Evolutionary conservation across 2,888 invertebrate species (phyloP).

Genomic region (Hemicrepidius hirtus): DNA sequence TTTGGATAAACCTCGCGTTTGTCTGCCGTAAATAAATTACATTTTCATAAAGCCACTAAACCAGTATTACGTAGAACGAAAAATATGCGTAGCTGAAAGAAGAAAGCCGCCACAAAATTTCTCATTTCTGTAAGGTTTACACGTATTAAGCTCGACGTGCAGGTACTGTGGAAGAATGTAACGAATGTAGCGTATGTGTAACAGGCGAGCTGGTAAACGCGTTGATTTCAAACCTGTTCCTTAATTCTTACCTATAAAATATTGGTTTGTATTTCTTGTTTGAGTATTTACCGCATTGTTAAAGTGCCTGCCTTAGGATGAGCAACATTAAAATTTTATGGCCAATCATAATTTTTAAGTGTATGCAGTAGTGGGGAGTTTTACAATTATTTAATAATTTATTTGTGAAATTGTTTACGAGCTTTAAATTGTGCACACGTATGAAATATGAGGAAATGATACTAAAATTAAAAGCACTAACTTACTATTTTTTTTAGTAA

Average conservation of each 20-base stretch:
- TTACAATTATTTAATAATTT: too few relatives aligned
- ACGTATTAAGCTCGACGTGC: constrained; percentile 14
- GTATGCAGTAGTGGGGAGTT: too few relatives aligned
- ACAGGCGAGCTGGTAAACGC: not conserved
- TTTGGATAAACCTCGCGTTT: constrained; percentile 9
- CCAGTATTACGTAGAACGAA: constrained; percentile 20
- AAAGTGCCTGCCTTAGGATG: not conserved
- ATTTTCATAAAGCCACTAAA: constrained; percentile 18
- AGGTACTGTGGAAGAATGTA: constrained; percentile 1
- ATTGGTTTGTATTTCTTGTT: constrained; percentile 3
- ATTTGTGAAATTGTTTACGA: too few relatives aligned
- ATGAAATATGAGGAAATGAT: too few relatives aligned
- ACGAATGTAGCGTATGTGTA: constrained; percentile 11
- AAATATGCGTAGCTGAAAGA: constrained; percentile 19
- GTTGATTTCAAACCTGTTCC: constrained; percentile 15
- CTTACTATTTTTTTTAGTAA: too few relatives aligned
- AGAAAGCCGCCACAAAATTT: constrained; percentile 13
- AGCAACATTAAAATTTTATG: too few relatives aligned
- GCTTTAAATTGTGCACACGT: too few relatives aligned
- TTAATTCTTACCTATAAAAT: constrained; percentile 9
- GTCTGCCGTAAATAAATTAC: constrained; percentile 13
- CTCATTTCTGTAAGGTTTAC: constrained; percentile 15
- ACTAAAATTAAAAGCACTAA: too few relatives aligned
- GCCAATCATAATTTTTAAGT: too few relatives aligned
- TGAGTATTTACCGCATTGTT: not conserved